Conservation (phyloP, 2,797 vertebrate species). For the Anisognathus igniventris region DNA sequence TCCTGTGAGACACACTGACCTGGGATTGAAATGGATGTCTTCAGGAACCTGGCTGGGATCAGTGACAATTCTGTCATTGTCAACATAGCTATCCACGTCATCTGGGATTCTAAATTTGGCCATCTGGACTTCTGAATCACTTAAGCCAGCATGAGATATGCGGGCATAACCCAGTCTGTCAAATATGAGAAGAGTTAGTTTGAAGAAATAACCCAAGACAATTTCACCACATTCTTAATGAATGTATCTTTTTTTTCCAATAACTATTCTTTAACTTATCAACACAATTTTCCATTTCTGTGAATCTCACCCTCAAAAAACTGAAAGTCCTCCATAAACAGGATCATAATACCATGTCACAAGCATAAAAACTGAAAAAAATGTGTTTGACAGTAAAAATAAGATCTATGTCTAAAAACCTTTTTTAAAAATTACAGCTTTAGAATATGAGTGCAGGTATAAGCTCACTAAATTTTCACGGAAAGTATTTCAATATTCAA, state of each 20-base stretch:
- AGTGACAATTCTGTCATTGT: slow-evolving; percentile 68
- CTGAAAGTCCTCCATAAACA: background rate
- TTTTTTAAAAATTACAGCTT: background rate
- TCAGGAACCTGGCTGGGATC: slow-evolving; percentile 61
- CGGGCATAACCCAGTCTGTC: slow-evolving; percentile 73
- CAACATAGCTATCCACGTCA: slow-evolving; percentile 52
- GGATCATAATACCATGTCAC: background rate
- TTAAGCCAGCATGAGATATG: slow-evolving; percentile 74
- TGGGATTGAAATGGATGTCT: slow-evolving; percentile 71
- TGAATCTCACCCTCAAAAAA: background rate
- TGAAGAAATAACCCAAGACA: slow-evolving; percentile 6
- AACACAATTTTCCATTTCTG: background rate
- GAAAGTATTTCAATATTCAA: background rate
- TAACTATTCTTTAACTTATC: background rate
- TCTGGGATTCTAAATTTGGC: slow-evolving; percentile 75
- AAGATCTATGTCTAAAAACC: background rate
- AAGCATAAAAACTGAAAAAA: background rate
- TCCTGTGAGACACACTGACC: slow-evolving; percentile 46
- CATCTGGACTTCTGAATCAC: slow-evolving; percentile 77
- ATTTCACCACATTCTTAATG: background rate
- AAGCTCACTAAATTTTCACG: background rate
- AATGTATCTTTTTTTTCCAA: background rate
- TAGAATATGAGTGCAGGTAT: background rate
- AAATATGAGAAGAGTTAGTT: background rate
- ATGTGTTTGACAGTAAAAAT: background rate